These are phyloP conservation scores for Phrixothrix hirtus DNA, from an alignment of 2,888 invertebrate genomes.

Conservation along the genomic window DNA sequence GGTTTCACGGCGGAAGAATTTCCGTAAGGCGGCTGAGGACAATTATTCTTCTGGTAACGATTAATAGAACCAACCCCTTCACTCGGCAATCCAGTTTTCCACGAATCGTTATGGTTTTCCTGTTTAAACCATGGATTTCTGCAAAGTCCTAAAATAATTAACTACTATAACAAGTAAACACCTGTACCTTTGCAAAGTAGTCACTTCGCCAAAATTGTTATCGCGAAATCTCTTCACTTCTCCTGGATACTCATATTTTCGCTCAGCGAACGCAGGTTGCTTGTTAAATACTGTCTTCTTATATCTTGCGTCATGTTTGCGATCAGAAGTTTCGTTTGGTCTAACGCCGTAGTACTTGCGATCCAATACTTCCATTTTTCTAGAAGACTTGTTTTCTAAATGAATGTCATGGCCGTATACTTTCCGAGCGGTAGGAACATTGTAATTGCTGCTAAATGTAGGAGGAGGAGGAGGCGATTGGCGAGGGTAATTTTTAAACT, in stretches of 20 bases:
- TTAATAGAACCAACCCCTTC: too few relatives aligned
- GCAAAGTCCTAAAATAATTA: conserved; percentile 17
- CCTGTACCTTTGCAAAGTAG: too few relatives aligned
- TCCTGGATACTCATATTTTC: conserved; percentile 14
- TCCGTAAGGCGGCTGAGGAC: too few relatives aligned
- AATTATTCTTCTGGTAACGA: too few relatives aligned
- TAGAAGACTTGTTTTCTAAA: neutral
- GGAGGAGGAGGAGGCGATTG: conserved; percentile 11
- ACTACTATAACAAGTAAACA: too few relatives aligned
- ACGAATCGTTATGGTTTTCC: conserved; percentile 13
- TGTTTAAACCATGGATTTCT: conserved; percentile 10
- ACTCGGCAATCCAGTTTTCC: too few relatives aligned
- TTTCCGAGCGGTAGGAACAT: conserved; percentile 2
- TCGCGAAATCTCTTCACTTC: conserved; percentile 9
- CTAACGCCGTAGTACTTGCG: conserved; percentile 13
- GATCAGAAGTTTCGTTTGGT: conserved; percentile 2
- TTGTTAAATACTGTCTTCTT: conserved; percentile 13
- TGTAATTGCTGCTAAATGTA: conserved; percentile 10
- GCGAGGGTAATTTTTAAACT: neutral
- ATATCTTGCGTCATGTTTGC: conserved; percentile 9
- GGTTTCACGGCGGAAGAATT: too few relatives aligned
- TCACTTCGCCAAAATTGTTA: too few relatives aligned
- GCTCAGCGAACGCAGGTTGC: conserved; percentile 2
- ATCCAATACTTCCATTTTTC: conserved; percentile 21
- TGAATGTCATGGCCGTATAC: conserved; percentile 8